Conservation (phyloP, 1,140 invertebrate species). For the Chymomyza costata region DNA sequence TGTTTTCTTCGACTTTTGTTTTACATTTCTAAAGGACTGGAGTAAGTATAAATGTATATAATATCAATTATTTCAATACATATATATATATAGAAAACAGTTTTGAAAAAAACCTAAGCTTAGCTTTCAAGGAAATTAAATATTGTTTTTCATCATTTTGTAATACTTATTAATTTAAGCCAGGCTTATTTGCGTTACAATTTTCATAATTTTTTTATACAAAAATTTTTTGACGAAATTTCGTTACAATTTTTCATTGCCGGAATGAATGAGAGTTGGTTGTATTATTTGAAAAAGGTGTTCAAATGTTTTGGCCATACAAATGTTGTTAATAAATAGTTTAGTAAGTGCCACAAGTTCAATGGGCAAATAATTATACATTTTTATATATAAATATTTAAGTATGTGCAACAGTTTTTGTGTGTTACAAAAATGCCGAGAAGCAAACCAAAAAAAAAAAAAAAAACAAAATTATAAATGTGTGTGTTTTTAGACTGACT, state of each 20-base stretch:
- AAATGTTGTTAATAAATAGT: constrained; percentile 46
- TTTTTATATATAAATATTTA: too few relatives aligned
- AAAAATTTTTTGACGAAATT: constrained; percentile 9
- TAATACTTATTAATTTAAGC: constrained; percentile 65
- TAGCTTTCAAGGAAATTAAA: constrained; percentile 60
- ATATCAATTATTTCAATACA: too few relatives aligned
- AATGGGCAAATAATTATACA: constrained; percentile 19
- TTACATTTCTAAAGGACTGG: too few relatives aligned
- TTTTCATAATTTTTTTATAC: constrained; percentile 20
- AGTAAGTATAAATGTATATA: too few relatives aligned
- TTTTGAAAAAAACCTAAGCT: constrained; percentile 50
- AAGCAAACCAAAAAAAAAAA: too few relatives aligned
- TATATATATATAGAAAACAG: constrained; percentile 11
- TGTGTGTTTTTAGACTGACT: too few relatives aligned
- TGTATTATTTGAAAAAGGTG: too few relatives aligned
- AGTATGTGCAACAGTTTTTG: too few relatives aligned
- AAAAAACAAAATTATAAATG: too few relatives aligned
- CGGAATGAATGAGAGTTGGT: constrained; percentile 58
- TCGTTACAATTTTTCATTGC: constrained; percentile 48
- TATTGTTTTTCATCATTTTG: constrained; percentile 29
- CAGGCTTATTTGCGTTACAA: constrained; percentile 38
- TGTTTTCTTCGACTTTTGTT: constrained; percentile 15
- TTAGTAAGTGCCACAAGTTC: constrained; percentile 33
- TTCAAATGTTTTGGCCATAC: constrained; percentile 13
- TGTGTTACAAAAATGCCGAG: too few relatives aligned